Conservation (phyloP, 2,797 vertebrate species). For the Sphenopsis melanotis region DNA sequence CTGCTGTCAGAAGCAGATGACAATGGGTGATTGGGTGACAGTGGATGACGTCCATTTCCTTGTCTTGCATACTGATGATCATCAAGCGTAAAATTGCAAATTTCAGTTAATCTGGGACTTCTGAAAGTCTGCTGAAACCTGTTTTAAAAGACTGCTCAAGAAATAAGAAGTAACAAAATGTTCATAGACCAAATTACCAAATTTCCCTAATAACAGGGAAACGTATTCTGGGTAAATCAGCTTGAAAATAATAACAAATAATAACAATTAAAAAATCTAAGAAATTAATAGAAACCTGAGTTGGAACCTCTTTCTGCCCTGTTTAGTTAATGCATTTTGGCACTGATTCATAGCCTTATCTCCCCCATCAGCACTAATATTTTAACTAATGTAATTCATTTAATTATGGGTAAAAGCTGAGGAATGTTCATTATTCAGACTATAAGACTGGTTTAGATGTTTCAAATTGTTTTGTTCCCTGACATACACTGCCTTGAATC, state of each 20-base stretch:
- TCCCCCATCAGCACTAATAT: neutral
- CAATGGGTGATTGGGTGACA: neutral
- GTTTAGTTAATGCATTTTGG: neutral
- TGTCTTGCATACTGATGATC: neutral
- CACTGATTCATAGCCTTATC: neutral
- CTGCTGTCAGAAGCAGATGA: conserved; percentile 4
- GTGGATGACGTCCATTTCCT: neutral
- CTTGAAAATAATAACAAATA: neutral
- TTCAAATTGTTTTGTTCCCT: neutral
- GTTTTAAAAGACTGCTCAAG: neutral
- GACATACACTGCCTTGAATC: neutral
- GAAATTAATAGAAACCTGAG: neutral
- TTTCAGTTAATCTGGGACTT: neutral
- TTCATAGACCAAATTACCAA: neutral
- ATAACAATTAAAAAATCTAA: neutral
- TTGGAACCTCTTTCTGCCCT: neutral
- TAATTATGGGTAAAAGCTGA: neutral
- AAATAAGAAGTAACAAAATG: neutral
- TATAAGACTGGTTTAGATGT: neutral
- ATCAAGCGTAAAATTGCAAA: neutral
- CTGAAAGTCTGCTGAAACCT: neutral
- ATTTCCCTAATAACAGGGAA: neutral
- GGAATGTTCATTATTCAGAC: neutral
- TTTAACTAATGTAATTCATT: neutral
- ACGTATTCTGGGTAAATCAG: neutral